Evolutionary conservation across 2,797 vertebrate species (phyloP), one percentile per base, ranked within the genome.

Genomic region (Chaetodon trifasciatus): DNA sequence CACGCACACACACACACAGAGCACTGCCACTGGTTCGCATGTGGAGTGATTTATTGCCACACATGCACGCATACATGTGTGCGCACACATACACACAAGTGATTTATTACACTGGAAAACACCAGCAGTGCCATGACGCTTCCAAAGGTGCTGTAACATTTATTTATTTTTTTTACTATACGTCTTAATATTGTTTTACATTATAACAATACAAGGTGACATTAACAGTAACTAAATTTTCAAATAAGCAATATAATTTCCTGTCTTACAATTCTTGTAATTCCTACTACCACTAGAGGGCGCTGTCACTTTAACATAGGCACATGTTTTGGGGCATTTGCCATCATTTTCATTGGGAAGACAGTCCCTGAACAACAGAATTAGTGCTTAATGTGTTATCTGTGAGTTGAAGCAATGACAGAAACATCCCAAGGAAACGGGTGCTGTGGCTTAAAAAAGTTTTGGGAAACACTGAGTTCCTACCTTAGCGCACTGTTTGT

Each of bases 401-500:
- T 32, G 21, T 23, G 12, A 56, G 15, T 47, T 64, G 5, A 19
- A 23, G 4, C 8, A 17, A 6, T 7, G 35, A 37, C 1, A 66
- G 11, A 46, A 21, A n/a, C 39, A 21, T 24, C 32, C 3, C 7
- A 49, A 28, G 3, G 7, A 32, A 23, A 32, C 6, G 1, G 40
- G 17, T 4, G 47, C 37, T 53, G 64, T 50, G 65, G 13, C 28
- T 19, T 10, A 11, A n/a, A 47, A 6, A 21, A 9, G 16, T 40
- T 10, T 10, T 28, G 6, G 23, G 13, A 49, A 28, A 5, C 28
- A 24, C 3, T 19, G n/a, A 39, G 57, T 11, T 60, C 90, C 6
- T 96, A 98, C 97, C 97, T 97, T 97, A 81, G 97, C 96, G 84
- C 97, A 98, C 12, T 96, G 97, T 90, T 97, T 98, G 91, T 98